Percentiles rank a stretch among this genome's conserved stretches.
Evolutionary conservation across 1,140 invertebrate genomes (phyloP).

Genomic region (Marisa cornuarietis): DNA sequence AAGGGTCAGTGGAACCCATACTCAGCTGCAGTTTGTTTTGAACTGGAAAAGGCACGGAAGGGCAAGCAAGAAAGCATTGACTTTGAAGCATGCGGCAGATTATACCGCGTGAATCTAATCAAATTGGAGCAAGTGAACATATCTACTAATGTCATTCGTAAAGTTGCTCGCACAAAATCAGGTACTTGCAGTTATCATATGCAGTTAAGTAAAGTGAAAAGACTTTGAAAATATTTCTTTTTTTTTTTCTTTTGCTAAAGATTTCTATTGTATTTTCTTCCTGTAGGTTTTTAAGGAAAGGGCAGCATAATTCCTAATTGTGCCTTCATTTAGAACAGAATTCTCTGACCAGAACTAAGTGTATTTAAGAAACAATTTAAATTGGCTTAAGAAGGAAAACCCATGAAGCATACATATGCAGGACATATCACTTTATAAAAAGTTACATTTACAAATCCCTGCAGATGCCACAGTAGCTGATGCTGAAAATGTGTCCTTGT

Average conservation of each 20-base stretch:
- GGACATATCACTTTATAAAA: too few relatives aligned
- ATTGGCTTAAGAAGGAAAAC: too few relatives aligned
- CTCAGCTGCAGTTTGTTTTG: constrained; percentile 24
- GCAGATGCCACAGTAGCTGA: constrained; percentile 24
- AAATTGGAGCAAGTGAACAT: constrained; percentile 53
- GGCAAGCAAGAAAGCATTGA: constrained; percentile 27
- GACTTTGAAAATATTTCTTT: neutral
- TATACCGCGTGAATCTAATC: constrained; percentile 45
- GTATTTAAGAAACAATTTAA: too few relatives aligned
- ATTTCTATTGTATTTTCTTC: neutral
- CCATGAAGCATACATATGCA: too few relatives aligned
- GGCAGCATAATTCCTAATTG: too few relatives aligned
- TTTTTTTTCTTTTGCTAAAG: neutral
- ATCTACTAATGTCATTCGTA: constrained; percentile 43
- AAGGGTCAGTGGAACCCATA: constrained; percentile 52
- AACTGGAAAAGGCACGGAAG: constrained; percentile 43
- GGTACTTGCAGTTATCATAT: constrained; percentile 29
- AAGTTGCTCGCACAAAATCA: constrained; percentile 44
- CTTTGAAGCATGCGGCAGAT: constrained; percentile 31
- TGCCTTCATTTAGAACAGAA: too few relatives aligned
- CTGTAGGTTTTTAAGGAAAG: too few relatives aligned
- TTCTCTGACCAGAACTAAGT: too few relatives aligned
- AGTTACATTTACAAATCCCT: neutral
- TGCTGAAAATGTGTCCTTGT: constrained; percentile 11
- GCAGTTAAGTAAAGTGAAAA: neutral